These are phyloP conservation scores for Eupithecia subumbrata DNA, from an alignment of 2,888 invertebrate species.

Conservation along the genomic window DNA sequence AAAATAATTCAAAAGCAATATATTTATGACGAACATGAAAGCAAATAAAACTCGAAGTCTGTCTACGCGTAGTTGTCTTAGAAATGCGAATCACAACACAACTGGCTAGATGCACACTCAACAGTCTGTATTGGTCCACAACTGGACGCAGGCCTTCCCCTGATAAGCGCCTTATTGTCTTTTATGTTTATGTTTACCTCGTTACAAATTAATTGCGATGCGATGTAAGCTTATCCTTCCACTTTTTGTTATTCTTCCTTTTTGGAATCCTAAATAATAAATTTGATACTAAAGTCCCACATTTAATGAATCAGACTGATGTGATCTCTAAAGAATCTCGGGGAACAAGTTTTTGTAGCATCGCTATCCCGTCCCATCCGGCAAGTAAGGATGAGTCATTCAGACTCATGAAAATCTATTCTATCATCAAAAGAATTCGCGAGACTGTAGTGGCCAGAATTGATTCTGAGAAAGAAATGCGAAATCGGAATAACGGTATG, in stretches of 20 bases:
- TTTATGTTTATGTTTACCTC: too few species aligned
- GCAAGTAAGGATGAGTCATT: background rate
- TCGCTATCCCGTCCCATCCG: background rate
- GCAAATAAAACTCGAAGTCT: background rate
- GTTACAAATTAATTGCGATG: background rate
- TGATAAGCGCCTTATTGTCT: too few species aligned
- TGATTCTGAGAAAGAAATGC: constrained; percentile 9
- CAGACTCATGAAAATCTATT: constrained; percentile 6
- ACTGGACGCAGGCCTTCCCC: too few species aligned
- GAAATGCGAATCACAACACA: background rate
- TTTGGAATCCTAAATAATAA: background rate
- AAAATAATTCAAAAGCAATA: constrained; percentile 45
- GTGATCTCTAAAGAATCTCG: background rate
- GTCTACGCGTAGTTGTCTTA: background rate
- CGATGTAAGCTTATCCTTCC: background rate
- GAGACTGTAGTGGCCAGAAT: background rate
- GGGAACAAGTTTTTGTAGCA: constrained; percentile 1
- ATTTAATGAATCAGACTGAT: background rate
- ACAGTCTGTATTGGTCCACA: too few species aligned
- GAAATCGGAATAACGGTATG: constrained; percentile 16
- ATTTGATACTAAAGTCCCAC: background rate
- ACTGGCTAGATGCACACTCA: background rate
- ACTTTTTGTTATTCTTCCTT: background rate
- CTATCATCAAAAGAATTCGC: constrained; percentile 4
- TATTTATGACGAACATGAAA: background rate